A percentile compares a stretch with the other conserved stretches of the same genome.
phyloP scores from a whole-genome alignment of 2,113 vertebrate species.

The Cynocephalus volans region DNA sequence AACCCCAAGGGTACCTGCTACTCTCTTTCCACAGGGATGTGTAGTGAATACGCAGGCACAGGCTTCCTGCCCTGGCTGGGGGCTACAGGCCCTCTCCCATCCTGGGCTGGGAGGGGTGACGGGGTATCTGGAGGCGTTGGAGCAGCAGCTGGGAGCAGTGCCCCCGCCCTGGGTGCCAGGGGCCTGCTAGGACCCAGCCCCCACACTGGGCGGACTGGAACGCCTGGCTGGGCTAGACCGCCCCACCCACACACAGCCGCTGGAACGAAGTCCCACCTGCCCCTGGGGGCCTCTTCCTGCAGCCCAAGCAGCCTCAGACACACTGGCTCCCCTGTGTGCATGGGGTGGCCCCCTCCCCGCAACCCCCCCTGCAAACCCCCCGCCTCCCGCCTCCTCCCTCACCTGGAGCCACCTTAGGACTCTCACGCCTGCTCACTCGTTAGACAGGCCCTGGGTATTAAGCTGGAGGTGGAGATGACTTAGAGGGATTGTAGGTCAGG shows the following conservation, averaged over 20 bases:
- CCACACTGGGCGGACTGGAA: conserved; percentile 81
- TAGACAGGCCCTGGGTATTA: neutral
- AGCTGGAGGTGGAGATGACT: neutral
- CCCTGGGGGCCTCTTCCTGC: conserved; percentile 65
- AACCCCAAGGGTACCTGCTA: neutral
- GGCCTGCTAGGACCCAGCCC: conserved; percentile 67
- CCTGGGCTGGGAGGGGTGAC: neutral
- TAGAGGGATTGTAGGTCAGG: neutral
- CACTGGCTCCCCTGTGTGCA: conserved; percentile 46
- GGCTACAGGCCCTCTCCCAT: neutral
- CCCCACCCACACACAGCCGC: conserved; percentile 72
- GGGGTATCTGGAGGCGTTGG: neutral
- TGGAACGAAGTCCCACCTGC: conserved; percentile 67
- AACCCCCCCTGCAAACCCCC: neutral
- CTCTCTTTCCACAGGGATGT: neutral
- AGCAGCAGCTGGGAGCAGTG: neutral
- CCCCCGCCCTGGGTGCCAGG: neutral
- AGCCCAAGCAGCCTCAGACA: conserved; percentile 62
- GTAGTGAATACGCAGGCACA: neutral
- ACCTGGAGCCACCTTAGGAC: neutral
- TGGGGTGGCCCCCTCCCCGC: neutral
- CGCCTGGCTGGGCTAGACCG: conserved; percentile 61
- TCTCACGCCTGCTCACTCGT: neutral
- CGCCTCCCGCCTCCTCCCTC: neutral
- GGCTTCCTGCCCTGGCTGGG: neutral